These are phyloP conservation scores for Scaptodrosophila lebanonensis DNA, from an alignment of 1,140 invertebrate genomes.

Conservation along the genomic window DNA sequence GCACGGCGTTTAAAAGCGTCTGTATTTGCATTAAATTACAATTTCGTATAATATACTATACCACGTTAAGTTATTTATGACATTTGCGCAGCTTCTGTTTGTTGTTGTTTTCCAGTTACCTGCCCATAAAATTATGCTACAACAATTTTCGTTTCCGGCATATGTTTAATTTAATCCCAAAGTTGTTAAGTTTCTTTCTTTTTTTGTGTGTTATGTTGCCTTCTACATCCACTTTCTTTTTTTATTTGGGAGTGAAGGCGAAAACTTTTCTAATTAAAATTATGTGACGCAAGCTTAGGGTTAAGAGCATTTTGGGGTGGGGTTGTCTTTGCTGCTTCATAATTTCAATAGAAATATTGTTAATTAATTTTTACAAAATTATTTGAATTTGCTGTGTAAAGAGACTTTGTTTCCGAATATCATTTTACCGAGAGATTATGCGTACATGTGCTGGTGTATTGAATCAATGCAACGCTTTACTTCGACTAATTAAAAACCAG, in stretches of 20 bases:
- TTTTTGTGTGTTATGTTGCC: slow-evolving; percentile 9
- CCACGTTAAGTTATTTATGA: no score
- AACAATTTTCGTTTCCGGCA: slow-evolving; percentile 30
- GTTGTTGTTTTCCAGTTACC: slow-evolving; percentile 21
- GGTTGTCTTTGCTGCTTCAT: not conserved
- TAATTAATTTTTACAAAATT: slow-evolving; percentile 63
- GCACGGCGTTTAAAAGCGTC: no score
- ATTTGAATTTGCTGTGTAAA: slow-evolving; percentile 64
- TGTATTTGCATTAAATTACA: no score
- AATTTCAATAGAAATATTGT: slow-evolving; percentile 64
- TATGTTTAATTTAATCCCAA: slow-evolving; percentile 4
- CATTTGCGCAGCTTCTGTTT: no score
- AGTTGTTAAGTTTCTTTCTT: no score
- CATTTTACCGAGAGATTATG: slow-evolving; percentile 16
- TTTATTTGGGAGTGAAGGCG: not conserved
- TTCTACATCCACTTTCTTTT: slow-evolving; percentile 17
- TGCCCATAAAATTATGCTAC: slow-evolving; percentile 34
- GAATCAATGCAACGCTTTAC: slow-evolving; percentile 33
- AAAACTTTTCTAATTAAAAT: slow-evolving; percentile 73
- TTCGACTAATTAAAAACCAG: slow-evolving; percentile 36
- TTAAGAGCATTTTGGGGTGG: slow-evolving; percentile 3
- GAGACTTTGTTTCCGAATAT: no score
- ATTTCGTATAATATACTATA: no score
- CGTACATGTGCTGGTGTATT: slow-evolving; percentile 27
- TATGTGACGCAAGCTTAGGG: slow-evolving; percentile 42